Base-by-base conservation (phyloP, 2,113 vertebrate genomes). In the cattle (Bos taurus) region DNA sequence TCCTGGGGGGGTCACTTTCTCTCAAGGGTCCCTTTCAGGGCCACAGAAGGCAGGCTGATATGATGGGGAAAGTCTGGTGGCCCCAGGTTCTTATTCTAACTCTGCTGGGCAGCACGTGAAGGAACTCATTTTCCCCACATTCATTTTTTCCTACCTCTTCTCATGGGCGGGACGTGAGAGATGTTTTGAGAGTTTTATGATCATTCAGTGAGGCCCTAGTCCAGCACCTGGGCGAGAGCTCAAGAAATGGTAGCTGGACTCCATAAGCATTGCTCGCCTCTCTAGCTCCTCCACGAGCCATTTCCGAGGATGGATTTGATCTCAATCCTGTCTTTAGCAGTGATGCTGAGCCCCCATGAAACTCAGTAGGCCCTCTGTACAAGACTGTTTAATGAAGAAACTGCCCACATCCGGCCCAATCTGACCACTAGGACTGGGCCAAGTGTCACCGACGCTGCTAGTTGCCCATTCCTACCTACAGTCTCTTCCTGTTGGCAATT, bases 191-290 rank as follows among this genome's bases (percentile, higher is more conserved):
- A 2, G 54, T n/a, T 54, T 48, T 17, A 15, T 10, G 28, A 78
- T 4, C 12, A 10, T 48, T 16, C 33, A 0, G 0, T 23, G 10
- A 15, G 11, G 16, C 15, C 3, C n/a, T 33, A 3, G n/a, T 8
- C 62, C 2, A 33, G 90, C 14, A 56, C 11, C 54, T 6, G 19
- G 84, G 50, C n/a, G 15, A 46, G 12, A 0, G 0, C 50, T 26
- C 52, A 23, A 15, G 54, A 33, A 13, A 17, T 52, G 30, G 48
- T 23, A n/a, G 30, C 30, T n/a, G 80, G 19, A 33, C 30, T n/a
- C 30, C 48, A 52, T 33, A n/a, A 52, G 48, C 48, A 13, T 23
- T 12, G 0, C 17, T 74, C 48, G 6, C 36, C 25, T 26, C 56
- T 57, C 36, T 2, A 7, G 71, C 56, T 25, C 2, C 74, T 17